phyloP scores from a whole-genome alignment of 1,140 invertebrate genomes.

The Atta colombica region DNA sequence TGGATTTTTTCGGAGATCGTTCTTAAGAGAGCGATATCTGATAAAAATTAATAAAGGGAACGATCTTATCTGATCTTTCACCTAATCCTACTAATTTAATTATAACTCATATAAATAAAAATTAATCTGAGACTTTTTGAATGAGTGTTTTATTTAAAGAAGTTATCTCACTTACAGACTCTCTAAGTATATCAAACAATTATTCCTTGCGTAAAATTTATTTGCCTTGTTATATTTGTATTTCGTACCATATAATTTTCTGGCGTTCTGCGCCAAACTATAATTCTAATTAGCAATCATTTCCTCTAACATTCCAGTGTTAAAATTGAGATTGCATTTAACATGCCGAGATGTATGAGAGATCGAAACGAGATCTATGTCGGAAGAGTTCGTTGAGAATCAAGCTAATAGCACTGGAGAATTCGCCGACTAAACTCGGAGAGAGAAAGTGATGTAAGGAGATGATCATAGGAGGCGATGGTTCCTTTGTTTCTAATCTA shows the following conservation, averaged over 20 bases:
- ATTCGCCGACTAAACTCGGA: not conserved
- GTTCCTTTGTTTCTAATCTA: conserved; percentile 67
- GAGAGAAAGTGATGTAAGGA: conserved; percentile 64
- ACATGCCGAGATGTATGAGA: not conserved
- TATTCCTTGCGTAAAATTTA: not conserved
- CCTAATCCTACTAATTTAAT: not conserved
- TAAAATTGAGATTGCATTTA: conserved; percentile 38
- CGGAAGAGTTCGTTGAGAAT: not conserved
- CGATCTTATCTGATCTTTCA: not conserved
- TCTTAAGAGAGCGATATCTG: too few species aligned
- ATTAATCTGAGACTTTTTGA: not conserved
- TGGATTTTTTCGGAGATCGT: too few species aligned
- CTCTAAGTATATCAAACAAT: not conserved
- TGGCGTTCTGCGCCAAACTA: not conserved
- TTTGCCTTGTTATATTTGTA: conserved; percentile 14
- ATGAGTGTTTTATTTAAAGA: not conserved
- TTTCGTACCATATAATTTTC: conserved; percentile 11
- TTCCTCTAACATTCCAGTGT: conserved; percentile 1
- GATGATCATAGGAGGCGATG: conserved; percentile 30
- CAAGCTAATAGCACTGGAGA: not conserved
- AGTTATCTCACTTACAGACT: not conserved
- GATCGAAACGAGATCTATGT: conserved; percentile 49
- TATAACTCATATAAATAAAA: not conserved
- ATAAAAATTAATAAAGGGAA: too few species aligned
- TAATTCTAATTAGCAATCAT: conserved; percentile 39